These are phyloP conservation scores for Sciaenops ocellatus DNA, from an alignment of 2,797 vertebrate genomes.

Conservation along the genomic window DNA sequence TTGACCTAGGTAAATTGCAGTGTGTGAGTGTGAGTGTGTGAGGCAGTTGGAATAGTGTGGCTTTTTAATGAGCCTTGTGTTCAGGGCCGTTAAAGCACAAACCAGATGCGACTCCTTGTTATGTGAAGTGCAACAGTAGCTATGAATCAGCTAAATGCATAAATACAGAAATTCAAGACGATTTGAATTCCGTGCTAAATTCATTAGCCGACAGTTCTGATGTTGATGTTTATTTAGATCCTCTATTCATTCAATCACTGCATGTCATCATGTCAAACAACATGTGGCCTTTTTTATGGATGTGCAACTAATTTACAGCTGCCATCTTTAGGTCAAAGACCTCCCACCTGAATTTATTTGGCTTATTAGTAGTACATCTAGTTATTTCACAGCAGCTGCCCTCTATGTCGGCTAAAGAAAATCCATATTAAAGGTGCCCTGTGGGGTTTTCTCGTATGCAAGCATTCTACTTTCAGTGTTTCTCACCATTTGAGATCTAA, in stretches of 20 bases:
- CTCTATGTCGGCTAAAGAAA: accelerated
- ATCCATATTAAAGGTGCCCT: background rate
- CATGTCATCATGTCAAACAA: slow-evolving; percentile 10
- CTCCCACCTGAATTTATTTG: slow-evolving; percentile 2
- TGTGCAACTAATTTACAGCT: slow-evolving; percentile 2
- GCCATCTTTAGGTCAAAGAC: slow-evolving; percentile 8
- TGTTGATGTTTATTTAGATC: background rate
- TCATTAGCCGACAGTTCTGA: background rate
- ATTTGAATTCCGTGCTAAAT: slow-evolving; percentile 3
- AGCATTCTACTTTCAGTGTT: background rate
- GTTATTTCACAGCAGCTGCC: background rate
- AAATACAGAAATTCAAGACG: background rate
- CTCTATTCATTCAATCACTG: background rate
- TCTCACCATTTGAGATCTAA: background rate
- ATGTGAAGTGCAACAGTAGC: slow-evolving; percentile 23
- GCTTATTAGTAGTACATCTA: background rate
- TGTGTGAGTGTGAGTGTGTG: background rate
- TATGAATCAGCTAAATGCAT: slow-evolving; percentile 12
- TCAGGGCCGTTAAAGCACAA: slow-evolving; percentile 11
- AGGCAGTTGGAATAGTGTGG: slow-evolving; percentile 15
- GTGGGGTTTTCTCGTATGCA: background rate
- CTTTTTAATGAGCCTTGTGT: slow-evolving; percentile 42
- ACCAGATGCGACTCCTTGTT: slow-evolving; percentile 45
- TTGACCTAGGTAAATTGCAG: background rate
- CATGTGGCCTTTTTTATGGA: background rate